Evolutionary conservation across 2,888 invertebrate genomes (phyloP), one percentile per base, ranked within the genome.

Genomic region (Plebejus melissa): DNA sequence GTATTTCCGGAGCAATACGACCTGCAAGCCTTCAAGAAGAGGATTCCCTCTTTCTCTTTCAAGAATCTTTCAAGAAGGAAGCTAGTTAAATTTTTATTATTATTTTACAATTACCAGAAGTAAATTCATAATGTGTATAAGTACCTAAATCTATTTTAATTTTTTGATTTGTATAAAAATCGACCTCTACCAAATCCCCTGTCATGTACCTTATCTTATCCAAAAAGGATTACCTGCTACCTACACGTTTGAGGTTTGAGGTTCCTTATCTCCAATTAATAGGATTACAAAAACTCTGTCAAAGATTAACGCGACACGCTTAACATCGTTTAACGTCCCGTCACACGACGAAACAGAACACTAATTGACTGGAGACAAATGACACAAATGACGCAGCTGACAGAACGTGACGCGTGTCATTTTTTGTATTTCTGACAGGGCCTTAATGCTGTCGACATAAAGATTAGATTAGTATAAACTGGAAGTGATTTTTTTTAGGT

Each of bases 201-300:
- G 75, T 81, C 80, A 88, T 88, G 22, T 22, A 87, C 87, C 83
- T 58, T n/a, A 58, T 22, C n/a, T 58, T 22, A 58, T 36, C 32
- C 13, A 65, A 32, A 65, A 65, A 65, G 13, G 32, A 58, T 58
- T 65, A 13, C 11, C 65, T 13, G 13, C n/a, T 32, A 36, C 22
- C 32, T 65, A 65, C 4, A 16, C 9, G 60, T 32, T 32, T 32
- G 28, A 1, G 16, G 60, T 32, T 32, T 32, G 28, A 1, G 16
- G 32, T 11, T 60, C 9, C 4, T 60, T 32, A 65, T 65, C 32
- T 65, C 13, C 5, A 65, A 65, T 65, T 13, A 65, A 36, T 65
- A 13, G 32, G 65, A 65, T 65, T 32, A 65, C 22, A 32, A 65
- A 65, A 11, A 32, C 32, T 13, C 32, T 46, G 71, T 46, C 22